A percentile compares a stretch with the other conserved stretches of the same genome.
Evolutionary conservation across 2,797 vertebrate genomes (phyloP).

Genomic region (Schizopygopsis pylzovi): DNA sequence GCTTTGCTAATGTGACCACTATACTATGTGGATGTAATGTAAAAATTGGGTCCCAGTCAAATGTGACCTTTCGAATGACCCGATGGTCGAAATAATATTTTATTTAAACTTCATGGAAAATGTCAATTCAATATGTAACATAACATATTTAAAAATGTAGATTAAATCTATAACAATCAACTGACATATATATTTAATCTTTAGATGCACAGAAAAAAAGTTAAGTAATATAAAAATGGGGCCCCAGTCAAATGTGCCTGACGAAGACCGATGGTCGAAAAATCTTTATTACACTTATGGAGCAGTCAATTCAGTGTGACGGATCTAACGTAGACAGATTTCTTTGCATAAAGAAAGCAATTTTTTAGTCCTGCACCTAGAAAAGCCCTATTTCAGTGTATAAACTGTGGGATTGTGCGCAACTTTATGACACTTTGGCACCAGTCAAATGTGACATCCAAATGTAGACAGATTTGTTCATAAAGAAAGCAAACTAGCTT

Average conservation of each 20-base stretch:
- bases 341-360: neutral
- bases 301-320: no score
- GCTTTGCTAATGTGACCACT: neutral
- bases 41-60: no score
- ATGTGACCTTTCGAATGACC: no score
- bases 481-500: neutral
- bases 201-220: neutral
- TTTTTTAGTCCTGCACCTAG: no score
- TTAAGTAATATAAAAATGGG: neutral
- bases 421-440: no score
- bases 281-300: neutral
- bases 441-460: neutral
- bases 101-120: neutral
- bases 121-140: neutral
- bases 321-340: no score
- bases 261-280: no score
- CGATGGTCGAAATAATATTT: no score
- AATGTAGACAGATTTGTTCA: neutral
- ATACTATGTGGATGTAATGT: neutral
- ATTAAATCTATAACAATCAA: neutral
- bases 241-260: neutral
- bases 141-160: no score
- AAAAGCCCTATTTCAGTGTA: no score
- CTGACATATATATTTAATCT: neutral
- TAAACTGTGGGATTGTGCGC: no score